A percentile compares a stretch with the other conserved stretches of the same genome.
These are phyloP conservation scores for Eulemur rubriventer DNA, from an alignment of 2,797 vertebrate genomes.

Conservation along the genomic window DNA sequence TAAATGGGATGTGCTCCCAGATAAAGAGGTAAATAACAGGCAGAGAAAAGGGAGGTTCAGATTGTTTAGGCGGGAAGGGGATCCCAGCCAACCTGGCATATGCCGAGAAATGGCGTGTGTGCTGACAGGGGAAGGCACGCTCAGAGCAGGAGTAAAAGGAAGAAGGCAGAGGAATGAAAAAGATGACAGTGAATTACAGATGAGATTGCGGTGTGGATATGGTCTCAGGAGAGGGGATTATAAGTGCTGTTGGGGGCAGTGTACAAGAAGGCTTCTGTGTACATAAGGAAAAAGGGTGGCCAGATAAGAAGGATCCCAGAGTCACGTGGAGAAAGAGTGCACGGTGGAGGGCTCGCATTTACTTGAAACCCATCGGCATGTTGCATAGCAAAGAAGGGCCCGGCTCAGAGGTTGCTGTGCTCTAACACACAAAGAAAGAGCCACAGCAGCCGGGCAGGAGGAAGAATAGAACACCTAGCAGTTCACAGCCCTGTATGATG, in stretches of 20 bases:
- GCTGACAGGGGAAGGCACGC: neutral
- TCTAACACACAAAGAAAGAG: neutral
- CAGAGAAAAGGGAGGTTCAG: neutral
- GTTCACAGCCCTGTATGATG: neutral
- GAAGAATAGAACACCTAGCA: neutral
- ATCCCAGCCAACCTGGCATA: neutral
- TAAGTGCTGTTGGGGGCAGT: neutral
- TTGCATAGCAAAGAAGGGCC: neutral
- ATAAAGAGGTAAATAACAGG: conserved; percentile 61
- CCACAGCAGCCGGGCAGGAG: neutral
- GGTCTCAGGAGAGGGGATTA: conserved; percentile 31
- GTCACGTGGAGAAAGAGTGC: neutral
- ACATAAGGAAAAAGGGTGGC: neutral
- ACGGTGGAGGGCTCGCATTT: neutral
- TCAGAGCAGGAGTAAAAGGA: neutral
- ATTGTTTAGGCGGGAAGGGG: neutral
- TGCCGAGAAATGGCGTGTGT: neutral
- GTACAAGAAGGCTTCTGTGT: neutral
- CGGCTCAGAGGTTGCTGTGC: neutral
- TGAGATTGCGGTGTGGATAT: neutral
- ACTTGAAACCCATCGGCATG: neutral
- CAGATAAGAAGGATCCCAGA: neutral
- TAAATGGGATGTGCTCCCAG: conserved; percentile 67
- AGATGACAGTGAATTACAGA: neutral
- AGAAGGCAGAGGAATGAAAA: conserved; percentile 2